Conservation (phyloP, 2,797 vertebrate genomes). For the Spinibarbus caldwelli region DNA sequence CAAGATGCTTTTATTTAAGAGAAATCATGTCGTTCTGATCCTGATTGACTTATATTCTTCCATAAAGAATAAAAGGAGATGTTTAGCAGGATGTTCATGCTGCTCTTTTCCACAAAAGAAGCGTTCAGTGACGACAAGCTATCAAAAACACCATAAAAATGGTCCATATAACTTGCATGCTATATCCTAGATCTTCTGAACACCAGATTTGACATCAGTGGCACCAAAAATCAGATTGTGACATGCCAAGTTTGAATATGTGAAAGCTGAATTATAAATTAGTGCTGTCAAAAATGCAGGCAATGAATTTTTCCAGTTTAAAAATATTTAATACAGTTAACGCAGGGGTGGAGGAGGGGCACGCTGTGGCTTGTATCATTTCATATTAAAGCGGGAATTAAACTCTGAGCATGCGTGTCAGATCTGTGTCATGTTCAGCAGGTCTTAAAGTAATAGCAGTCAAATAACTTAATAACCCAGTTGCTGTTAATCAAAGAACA, state of each 20-base stretch:
- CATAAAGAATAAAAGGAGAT: not conserved
- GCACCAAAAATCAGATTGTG: not conserved
- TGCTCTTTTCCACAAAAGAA: not conserved
- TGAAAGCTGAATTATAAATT: accelerated
- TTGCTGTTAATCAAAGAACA: too few species aligned
- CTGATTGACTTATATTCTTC: not conserved
- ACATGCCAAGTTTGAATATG: not conserved
- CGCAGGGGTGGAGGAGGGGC: too few species aligned
- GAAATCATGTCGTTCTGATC: not conserved
- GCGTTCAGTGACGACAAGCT: not conserved
- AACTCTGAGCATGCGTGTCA: too few species aligned
- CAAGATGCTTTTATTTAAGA: not conserved
- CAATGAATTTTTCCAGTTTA: too few species aligned
- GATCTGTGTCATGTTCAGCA: too few species aligned
- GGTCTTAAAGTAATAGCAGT: too few species aligned
- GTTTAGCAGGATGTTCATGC: not conserved
- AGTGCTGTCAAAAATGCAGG: too few species aligned
- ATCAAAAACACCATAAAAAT: not conserved
- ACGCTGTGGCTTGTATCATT: too few species aligned
- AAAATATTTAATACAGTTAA: too few species aligned
- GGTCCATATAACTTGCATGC: not conserved
- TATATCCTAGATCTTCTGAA: not conserved
- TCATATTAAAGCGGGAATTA: too few species aligned
- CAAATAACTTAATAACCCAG: too few species aligned
- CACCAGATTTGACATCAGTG: not conserved